phyloP scores from a whole-genome alignment of 1,140 invertebrate genomes.

The Procambarus clarkii region DNA sequence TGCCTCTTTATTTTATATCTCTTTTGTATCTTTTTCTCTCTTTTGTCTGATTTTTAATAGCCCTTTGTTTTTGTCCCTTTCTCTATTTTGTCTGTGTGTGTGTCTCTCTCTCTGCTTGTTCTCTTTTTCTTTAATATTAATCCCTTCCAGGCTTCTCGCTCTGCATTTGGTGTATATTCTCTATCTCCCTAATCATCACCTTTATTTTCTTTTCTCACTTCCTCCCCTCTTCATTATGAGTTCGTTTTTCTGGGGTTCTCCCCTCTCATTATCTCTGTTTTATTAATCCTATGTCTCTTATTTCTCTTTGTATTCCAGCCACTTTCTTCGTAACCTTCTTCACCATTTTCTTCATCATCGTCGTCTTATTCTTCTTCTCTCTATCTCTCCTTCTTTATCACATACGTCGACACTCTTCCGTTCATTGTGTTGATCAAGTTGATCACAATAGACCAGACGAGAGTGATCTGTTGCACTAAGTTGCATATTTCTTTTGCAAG shows the following conservation, averaged over 20 bases:
- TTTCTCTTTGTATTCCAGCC: neutral
- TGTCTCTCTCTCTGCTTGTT: slow-evolving; percentile 24
- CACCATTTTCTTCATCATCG: neutral
- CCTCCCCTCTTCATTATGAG: neutral
- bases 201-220: neutral
- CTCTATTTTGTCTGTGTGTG: slow-evolving; percentile 3
- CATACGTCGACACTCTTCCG: neutral
- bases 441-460: too few relatives aligned
- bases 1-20: neutral
- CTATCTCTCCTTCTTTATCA: neutral
- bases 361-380: neutral
- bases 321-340: neutral
- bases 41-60: neutral
- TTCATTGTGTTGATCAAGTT: too few relatives aligned
- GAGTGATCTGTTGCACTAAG: too few relatives aligned
- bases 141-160: slow-evolving; percentile 8
- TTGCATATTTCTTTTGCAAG: too few relatives aligned
- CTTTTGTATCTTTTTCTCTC: neutral
- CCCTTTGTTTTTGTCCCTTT: neutral
- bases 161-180: neutral
- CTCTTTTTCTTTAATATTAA: neutral
- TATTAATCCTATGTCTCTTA: neutral
- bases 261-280: neutral
- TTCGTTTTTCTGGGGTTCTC: neutral
- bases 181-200: neutral